These are phyloP conservation scores for Cydia splendana DNA, from an alignment of 1,140 invertebrate genomes.

Conservation along the genomic window DNA sequence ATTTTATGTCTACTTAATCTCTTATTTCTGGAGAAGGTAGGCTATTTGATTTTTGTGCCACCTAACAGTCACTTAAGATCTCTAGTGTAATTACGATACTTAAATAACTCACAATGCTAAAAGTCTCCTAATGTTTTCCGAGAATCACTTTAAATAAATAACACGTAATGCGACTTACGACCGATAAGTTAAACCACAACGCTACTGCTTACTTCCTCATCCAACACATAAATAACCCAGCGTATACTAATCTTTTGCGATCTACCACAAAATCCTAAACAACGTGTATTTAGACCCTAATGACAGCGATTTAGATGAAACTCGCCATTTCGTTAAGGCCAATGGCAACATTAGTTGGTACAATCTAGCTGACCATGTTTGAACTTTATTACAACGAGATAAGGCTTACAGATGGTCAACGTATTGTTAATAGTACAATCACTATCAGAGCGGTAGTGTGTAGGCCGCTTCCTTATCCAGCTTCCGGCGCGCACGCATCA, in stretches of 20 bases:
- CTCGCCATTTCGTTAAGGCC: slow-evolving; percentile 15
- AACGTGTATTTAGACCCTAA: background rate
- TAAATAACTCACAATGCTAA: too few relatives aligned
- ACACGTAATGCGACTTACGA: background rate
- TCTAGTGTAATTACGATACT: too few relatives aligned
- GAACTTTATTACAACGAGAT: background rate
- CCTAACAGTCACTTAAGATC: too few relatives aligned
- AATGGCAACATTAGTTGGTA: background rate
- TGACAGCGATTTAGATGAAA: background rate
- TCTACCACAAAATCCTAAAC: background rate
- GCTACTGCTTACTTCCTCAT: background rate
- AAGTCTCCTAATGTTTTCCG: too few relatives aligned
- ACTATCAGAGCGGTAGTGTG: slow-evolving; percentile 43
- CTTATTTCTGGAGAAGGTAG: too few relatives aligned
- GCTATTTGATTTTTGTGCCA: too few relatives aligned
- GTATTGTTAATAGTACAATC: background rate
- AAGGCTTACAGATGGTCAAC: background rate
- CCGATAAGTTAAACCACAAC: background rate
- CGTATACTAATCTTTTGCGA: background rate
- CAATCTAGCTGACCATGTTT: background rate
- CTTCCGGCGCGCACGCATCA: slow-evolving; percentile 40
- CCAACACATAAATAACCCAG: background rate
- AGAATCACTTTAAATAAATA: too few relatives aligned
- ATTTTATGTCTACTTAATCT: too few relatives aligned
- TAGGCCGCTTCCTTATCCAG: slow-evolving; percentile 51